Base-by-base conservation (phyloP, 2,888 invertebrate species). In the Diarsia mendica region DNA sequence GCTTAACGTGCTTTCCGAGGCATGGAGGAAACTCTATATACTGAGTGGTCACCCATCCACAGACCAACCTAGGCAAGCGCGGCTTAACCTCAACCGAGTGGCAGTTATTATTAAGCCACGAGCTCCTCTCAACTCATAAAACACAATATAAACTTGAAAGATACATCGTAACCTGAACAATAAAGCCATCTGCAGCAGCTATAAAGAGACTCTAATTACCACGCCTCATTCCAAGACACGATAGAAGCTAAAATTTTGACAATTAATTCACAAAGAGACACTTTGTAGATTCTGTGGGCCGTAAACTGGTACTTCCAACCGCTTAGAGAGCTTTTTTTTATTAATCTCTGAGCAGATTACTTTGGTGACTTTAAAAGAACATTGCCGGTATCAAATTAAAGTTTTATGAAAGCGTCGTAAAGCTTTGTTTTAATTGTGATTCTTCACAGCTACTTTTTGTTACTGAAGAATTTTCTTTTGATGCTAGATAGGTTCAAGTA, bases 251-350 rank as follows among this genome's bases (percentile, higher is more conserved):
- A 75, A 84, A 82, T 82, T 84, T 79, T 72, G 58, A 39, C 85
- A 84, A 83, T 84, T 85, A 79, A 75, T 75, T 75, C 44, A 79
- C 75, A 76, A 84, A 73, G 68, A 69, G 71, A 85, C 66, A 84
- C 46, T 83, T 75, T 23, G 55, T n/a, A 58, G 65, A 46, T 46
- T 58, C 55, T 49, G 58, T 44, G 13, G n/a, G 72, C 63, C 49
- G 63, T 73, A 73, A 80, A 77, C 70, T 71, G 20, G 8, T 73
- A 68, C 70, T 73, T 73, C 0, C 18, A 23, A 33, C 33, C 33
- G 58, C 61, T 84, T 23, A 53, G 18, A 46, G 67, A 28, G 44
- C n/a, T 15, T 49, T 70, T 77, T 83, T 83, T 83, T 75, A 80
- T 77, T 80, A 84, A 84, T 80, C 70, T 58, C 51, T 72, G 67